phyloP scores from a whole-genome alignment of 1,140 invertebrate genomes.

The Calephelis virginiensis region DNA sequence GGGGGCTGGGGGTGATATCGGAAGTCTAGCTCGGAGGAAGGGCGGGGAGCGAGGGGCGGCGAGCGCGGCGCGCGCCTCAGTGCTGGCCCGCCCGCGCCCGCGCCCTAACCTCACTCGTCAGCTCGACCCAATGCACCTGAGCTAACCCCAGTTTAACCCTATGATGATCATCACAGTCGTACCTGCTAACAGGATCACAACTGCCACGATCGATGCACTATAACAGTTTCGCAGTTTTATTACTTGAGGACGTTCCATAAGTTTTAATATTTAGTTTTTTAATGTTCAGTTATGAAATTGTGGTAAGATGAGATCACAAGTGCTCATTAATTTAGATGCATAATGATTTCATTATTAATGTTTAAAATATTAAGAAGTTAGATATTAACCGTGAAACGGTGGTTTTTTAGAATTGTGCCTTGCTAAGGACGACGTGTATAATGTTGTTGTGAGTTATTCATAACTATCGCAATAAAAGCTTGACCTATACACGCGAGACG shows the following conservation, averaged over 20 bases:
- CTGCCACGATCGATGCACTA: constrained; percentile 12
- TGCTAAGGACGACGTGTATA: not conserved
- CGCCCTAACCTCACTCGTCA: constrained; percentile 64
- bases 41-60: constrained; percentile 49
- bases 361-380: not conserved
- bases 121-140: constrained; percentile 51
- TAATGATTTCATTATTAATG: not conserved
- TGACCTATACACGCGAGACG: constrained; percentile 40
- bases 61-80: constrained; percentile 64
- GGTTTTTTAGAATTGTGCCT: constrained; percentile 1
- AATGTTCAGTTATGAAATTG: constrained; percentile 9
- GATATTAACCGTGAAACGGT: not conserved
- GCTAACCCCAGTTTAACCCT: constrained; percentile 38
- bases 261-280: not conserved
- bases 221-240: not conserved
- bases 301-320: constrained; percentile 1
- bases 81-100: constrained; percentile 65
- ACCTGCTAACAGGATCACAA: constrained; percentile 8
- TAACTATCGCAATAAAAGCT: constrained; percentile 3
- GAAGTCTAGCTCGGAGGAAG: constrained; percentile 49
- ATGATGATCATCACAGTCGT: constrained; percentile 24
- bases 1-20: constrained; percentile 24
- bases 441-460: not conserved
- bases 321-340: constrained; percentile 8
- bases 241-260: constrained; percentile 9